These are phyloP conservation scores for Anser cygnoides DNA, from an alignment of 2,113 vertebrate genomes.

Conservation along the genomic window DNA sequence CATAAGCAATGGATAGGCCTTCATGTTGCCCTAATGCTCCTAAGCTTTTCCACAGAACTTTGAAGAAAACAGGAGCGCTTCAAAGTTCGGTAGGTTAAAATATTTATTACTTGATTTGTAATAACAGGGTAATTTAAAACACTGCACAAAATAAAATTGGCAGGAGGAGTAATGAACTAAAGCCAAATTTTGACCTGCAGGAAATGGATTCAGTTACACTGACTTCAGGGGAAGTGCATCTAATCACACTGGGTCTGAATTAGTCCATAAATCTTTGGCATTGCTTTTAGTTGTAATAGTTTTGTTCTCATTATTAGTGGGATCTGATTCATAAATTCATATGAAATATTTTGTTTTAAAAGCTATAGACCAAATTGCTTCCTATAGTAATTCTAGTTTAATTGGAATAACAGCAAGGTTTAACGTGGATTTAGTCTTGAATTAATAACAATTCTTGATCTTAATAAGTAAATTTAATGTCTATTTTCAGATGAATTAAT, in stretches of 20 bases:
- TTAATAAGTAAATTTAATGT: neutral
- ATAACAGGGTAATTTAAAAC: neutral
- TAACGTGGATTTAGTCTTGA: neutral
- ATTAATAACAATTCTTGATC: neutral
- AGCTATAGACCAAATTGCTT: neutral
- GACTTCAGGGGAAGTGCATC: neutral
- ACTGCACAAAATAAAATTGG: conserved; percentile 4
- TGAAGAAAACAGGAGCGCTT: neutral
- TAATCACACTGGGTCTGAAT: neutral
- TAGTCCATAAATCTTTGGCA: neutral
- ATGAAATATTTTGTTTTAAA: neutral
- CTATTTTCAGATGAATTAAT: neutral
- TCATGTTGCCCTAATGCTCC: neutral
- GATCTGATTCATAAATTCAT: neutral
- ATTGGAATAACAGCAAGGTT: neutral
- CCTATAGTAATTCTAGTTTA: neutral
- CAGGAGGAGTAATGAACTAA: neutral
- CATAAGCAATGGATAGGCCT: neutral
- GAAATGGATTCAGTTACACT: neutral
- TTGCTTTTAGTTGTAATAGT: neutral
- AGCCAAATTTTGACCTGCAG: neutral
- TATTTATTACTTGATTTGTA: neutral
- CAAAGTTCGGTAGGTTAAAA: neutral
- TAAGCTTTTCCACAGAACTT: neutral
- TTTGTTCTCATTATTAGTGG: neutral